Evolutionary conservation across 2,113 vertebrate species (phyloP).

Genomic region (Scopus umbretta): DNA sequence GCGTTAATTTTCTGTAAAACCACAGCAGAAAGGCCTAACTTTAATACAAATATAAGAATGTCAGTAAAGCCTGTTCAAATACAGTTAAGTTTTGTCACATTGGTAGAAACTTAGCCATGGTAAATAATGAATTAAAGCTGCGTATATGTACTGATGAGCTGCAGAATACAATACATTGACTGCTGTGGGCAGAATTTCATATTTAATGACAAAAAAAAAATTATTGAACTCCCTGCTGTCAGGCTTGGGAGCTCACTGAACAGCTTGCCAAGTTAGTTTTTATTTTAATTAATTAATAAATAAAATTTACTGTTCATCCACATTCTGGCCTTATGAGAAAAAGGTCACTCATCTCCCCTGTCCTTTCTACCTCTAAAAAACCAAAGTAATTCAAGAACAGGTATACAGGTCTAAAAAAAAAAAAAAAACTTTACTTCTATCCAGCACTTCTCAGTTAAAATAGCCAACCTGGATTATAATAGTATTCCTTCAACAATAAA

Average conservation of each 20-base stretch:
- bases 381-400: neutral
- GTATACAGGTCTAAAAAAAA: accelerated
- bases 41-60: neutral
- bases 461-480: neutral
- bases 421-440: neutral
- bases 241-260: no score
- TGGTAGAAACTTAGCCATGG: no score
- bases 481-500: neutral
- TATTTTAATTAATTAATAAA: neutral
- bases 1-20: neutral
- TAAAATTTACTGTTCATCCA: neutral
- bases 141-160: no score
- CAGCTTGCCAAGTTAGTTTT: neutral
- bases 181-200: no score
- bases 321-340: neutral
- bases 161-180: no score
- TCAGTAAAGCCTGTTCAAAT: no score
- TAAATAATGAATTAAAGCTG: no score
- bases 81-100: no score
- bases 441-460: neutral
- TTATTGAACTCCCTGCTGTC: no score
- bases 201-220: no score
- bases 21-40: neutral
- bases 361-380: neutral
- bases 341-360: neutral